Evolutionary conservation across 2,797 vertebrate genomes (phyloP).

Genomic region (Sebastes iracundus): DNA sequence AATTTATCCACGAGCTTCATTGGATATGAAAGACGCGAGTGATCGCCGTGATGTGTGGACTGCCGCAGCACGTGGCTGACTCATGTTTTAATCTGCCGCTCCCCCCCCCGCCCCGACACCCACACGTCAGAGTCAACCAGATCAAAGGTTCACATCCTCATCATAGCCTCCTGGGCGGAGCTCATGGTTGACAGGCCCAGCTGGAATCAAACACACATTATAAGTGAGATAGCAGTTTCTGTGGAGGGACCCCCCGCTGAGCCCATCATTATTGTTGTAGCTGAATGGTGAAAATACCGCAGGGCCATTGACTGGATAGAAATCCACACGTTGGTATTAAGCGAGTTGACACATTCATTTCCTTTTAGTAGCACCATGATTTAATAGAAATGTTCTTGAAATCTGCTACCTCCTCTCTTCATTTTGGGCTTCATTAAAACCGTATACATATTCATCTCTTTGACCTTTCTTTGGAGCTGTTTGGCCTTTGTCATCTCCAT

Average conservation of each 20-base stretch:
- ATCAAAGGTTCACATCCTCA: conserved; percentile 67
- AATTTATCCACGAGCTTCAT: conserved; percentile 40
- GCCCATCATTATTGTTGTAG: conserved; percentile 31
- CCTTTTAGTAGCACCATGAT: neutral
- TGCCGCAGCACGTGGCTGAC: conserved; percentile 44
- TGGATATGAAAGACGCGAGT: conserved; percentile 51
- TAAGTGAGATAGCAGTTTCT: conserved; percentile 33
- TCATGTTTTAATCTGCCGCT: conserved; percentile 67
- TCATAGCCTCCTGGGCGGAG: conserved; percentile 36
- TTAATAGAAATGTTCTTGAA: conserved; percentile 7
- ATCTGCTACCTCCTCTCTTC: neutral
- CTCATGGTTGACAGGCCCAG: conserved; percentile 35
- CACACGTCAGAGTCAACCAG: conserved; percentile 34
- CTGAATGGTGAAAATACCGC: conserved; percentile 24
- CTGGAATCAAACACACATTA: conserved; percentile 54
- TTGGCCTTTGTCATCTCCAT: conserved; percentile 50
- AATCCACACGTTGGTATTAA: conserved; percentile 24
- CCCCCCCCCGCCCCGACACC: neutral
- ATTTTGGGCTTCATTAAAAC: conserved; percentile 23
- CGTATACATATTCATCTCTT: conserved; percentile 51
- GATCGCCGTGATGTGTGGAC: conserved; percentile 51
- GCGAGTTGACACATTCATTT: conserved; percentile 29
- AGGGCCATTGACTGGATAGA: conserved; percentile 9
- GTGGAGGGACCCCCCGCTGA: conserved; percentile 47
- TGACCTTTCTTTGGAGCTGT: conserved; percentile 55